Base-by-base conservation (phyloP, 2,888 invertebrate species). In the Podabrus alpinus region DNA sequence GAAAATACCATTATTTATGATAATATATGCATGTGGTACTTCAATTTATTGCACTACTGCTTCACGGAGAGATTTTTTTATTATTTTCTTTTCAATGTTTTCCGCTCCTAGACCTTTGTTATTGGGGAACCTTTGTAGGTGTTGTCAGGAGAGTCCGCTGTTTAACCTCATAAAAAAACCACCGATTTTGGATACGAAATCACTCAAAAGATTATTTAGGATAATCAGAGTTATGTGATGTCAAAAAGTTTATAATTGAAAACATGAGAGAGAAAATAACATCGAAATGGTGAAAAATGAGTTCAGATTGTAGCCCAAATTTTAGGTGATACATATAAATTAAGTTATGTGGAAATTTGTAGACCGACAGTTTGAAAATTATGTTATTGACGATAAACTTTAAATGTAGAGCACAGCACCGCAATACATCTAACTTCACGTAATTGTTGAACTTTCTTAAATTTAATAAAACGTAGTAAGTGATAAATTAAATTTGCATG, bases 401-500 rank as follows among this genome's bases (percentile, higher is more conserved):
- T 64, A 16, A 64, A 19, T 17, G 62, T 19, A 64, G 62, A 21
- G 17, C 21, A 64, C 62, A 19, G 62, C 21, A 64, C 21, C 5
- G 62, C 62, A 64, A 64, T 64, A 17, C 62, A 64, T 64, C 62
- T 21, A 19, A 64, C 62, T 64, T 64, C 15, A 16, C 62, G 21
- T 64, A 64, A 64, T 64, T 64, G 62, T 21, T 21, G 21, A 64
- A 64, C 62, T 64, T 64, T 19, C 21, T 64, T 19, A 64, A 64
- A 64, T 64, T 64, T 64, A 64, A 15, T 64, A 64, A 64, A 21
- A 64, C 16, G 16, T 61, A 61, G 45, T 19, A 61, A 61, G 62
- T 64, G 17, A 64, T 64, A 19, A 64, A 64, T 19, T 21, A 64
- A 64, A 64, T 64, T 64, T 64, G 62, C 62, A 64, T 64, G 21